These are phyloP conservation scores for Ophraella communa DNA, from an alignment of 2,888 invertebrate genomes.

Conservation along the genomic window DNA sequence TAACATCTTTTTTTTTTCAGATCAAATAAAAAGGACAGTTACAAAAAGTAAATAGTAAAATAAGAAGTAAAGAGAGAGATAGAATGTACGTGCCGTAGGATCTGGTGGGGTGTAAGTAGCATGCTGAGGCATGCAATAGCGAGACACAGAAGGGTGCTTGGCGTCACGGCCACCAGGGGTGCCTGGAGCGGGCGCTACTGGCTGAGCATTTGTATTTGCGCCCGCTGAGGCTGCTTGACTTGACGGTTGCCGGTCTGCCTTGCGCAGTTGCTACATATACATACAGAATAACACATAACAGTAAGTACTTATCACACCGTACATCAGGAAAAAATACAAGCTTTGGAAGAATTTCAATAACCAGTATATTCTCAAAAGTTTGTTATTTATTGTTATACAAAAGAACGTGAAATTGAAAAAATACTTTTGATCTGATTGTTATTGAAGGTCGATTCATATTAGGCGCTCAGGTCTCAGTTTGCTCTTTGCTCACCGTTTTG, in stretches of 20 bases:
- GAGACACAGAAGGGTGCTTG: conserved; percentile 63
- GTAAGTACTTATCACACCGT: conserved; percentile 45
- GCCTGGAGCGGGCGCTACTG: conserved; percentile 52
- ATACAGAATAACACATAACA: conserved; percentile 60
- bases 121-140: conserved; percentile 69
- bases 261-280: conserved; percentile 61
- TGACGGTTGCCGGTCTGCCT: conserved; percentile 59
- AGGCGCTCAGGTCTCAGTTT: no score
- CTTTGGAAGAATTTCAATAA: conserved; percentile 17
- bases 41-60: conserved; percentile 18
- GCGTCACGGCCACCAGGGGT: conserved; percentile 59
- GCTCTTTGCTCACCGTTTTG: no score
- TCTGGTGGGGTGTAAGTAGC: conserved; percentile 67
- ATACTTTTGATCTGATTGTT: no score
- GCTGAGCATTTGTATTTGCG: conserved; percentile 46
- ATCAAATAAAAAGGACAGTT: conserved; percentile 15
- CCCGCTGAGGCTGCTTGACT: conserved; percentile 50
- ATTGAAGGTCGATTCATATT: no score
- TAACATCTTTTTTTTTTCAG: not conserved
- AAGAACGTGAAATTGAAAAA: no score
- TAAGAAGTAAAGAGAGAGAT: conserved; percentile 40
- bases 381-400: no score
- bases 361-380: no score
- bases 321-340: conserved; percentile 16
- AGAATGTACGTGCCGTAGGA: conserved; percentile 67